Base-by-base conservation (phyloP, 1,140 invertebrate genomes). In the Ceratosolen solmsi region DNA sequence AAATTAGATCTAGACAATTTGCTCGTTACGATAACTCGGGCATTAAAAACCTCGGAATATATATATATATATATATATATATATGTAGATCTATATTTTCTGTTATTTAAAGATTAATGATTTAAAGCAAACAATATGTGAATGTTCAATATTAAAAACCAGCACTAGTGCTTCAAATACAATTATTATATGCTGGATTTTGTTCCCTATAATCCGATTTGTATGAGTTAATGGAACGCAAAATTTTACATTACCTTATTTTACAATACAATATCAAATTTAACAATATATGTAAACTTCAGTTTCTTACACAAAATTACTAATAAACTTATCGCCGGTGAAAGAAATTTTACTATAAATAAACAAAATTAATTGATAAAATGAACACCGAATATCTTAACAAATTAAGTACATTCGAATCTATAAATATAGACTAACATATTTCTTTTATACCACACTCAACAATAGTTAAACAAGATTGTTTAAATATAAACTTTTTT, bases 251-350 rank as follows among this genome's bases (percentile, higher is more conserved):
- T 38, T 36, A 9, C 33, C 15, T 11, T 68, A 38, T 68, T 68
- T 38, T 68, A 68, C 2, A 38, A n/a, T 38, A 38, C 15, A 68
- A 38, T 38, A n/a, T 65, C 30, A 65, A 20, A 65, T 38, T 36
- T 65, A 38, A 36, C 58, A 63, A 30, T 27, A 30, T 33, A 20
- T 27, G 58, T 63, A 63, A 38, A 68, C 33, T 17, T 68, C 33
- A 68, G 27, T 68, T 38, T 38, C 33, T 68, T 68, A 38, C 60
- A 63, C 22, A 68, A 38, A 68, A 1, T 20, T 76, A 49, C n/a
- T 77, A n/a, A 30, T 68, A 60, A 17, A 17, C 9, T n/a, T 74
- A 36, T 11, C 56, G 17, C 20, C n/a, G 11, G 9, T 36, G 2
- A 56, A 9, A 36, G 9, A 38, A 60, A n/a, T n/a, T 33, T 51